Evolutionary conservation across 2,888 invertebrate species (phyloP).

Genomic region (Epinotia ramella): DNA sequence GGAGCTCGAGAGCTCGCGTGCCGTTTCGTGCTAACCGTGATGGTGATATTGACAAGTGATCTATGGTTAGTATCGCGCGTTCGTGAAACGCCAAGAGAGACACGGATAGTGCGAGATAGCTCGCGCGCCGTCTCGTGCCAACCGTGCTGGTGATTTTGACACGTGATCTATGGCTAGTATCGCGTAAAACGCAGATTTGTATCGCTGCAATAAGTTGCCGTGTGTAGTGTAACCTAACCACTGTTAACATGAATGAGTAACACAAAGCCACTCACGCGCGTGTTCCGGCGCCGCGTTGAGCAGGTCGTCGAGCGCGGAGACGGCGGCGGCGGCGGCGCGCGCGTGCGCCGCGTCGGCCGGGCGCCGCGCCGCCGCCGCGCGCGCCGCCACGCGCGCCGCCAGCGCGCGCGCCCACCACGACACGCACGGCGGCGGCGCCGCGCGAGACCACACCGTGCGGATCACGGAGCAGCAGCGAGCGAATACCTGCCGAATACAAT

Average conservation of each 20-base stretch:
- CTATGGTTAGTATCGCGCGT: no score
- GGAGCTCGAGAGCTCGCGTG: no score
- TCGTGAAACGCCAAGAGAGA: no score
- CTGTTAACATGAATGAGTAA: not conserved
- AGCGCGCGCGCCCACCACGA: conserved; percentile 79
- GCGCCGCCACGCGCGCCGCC: conserved; percentile 67
- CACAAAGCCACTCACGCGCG: conserved; percentile 59
- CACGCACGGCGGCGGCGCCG: conserved; percentile 56
- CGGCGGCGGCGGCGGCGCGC: conserved; percentile 58
- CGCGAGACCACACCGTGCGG: conserved; percentile 68
- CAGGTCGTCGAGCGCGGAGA: conserved; percentile 70
- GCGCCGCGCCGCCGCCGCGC: conserved; percentile 66
- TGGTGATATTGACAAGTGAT: no score
- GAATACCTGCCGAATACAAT: conserved; percentile 63
- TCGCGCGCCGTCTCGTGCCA: no score
- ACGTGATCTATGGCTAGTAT: no score
- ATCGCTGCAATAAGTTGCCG: no score
- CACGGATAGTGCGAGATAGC: no score
- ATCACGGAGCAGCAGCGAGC: conserved; percentile 72
- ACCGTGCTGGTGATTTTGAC: no score
- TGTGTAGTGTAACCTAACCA: no score
- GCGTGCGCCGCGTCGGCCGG: conserved; percentile 63
- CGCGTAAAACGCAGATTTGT: no score
- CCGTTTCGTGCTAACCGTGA: no score
- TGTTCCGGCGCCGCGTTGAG: conserved; percentile 67